Evolutionary conservation across 35 echinoderm and acorn worm species (phyloP), one percentile per base, ranked within the genome.

Genomic region (Anneissia japonica): DNA sequence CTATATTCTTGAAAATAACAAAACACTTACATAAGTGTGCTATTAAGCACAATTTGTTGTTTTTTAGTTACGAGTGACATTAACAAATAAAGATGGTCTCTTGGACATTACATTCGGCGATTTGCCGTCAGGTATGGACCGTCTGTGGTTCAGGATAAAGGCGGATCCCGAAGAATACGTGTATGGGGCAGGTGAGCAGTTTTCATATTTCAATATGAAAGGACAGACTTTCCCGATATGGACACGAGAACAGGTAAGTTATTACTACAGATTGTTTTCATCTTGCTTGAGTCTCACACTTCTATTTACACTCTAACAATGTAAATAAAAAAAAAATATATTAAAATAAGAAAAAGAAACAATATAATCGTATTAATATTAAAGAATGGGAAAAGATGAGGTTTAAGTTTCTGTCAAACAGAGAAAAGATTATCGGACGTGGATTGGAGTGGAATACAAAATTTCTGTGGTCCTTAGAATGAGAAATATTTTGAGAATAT

Each of bases 131-230:
- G 82, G 45, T 37, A 83, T 73, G 46, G 85, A 85, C 84, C 77
- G 91, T 29, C 31, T 89, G 36, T 91, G 92, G 92, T 41, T 93
- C 13, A 87, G 92, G 30, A 39, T 93, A 9, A 39, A 81, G 56
- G 92, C 87, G 12, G 87, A 93, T 32, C 77, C 36, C 14, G 90
- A 88, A 31, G 96, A 99, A 84, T 86, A 94, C 72, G 89, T 99
- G 37, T 99, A 94, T 74, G 96, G 96, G 3, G 96, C 86, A 4
- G 96, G 96, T 21, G 96, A 99, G 73, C 96, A 99, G 34, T 99
- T 94, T 32, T 93, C 96, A 0, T 99, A 92, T 83, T 91, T 94
- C 77, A 90, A 99, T 46, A 77, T 99, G 32, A 85, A 89, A 32
- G 96, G 96, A 21, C 46, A 87, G 35, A 86, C 56, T 84, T 99